A percentile compares a stretch with the other conserved stretches of the same genome.
Evolutionary conservation across 1,140 invertebrate species (phyloP).

Genomic region (Trachelipus rathkii): DNA sequence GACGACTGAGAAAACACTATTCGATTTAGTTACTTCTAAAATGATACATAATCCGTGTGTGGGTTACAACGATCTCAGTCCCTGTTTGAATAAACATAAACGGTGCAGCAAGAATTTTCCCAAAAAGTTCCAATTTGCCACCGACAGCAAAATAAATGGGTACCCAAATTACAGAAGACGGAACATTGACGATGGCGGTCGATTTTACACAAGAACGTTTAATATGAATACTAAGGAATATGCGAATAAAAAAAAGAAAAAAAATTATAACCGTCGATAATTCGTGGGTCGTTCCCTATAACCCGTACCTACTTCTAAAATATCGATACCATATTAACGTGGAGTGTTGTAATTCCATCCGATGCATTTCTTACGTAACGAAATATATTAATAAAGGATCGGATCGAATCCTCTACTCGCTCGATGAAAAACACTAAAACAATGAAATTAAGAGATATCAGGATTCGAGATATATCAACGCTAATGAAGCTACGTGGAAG

Average conservation of each 20-base stretch:
- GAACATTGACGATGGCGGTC: background rate
- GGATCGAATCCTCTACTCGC: background rate
- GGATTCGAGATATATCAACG: background rate
- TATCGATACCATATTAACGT: background rate
- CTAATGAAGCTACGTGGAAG: background rate
- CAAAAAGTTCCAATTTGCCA: no score
- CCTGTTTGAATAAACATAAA: no score
- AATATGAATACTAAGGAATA: no score
- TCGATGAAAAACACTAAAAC: background rate
- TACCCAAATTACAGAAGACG: background rate
- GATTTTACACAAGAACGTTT: no score
- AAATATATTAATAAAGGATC: background rate
- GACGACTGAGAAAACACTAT: no score
- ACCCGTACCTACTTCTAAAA: background rate
- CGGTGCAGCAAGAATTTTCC: no score
- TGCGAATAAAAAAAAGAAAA: background rate
- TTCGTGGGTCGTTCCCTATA: background rate
- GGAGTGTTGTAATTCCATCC: background rate
- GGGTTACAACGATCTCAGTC: no score
- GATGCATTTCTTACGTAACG: background rate
- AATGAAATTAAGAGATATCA: background rate
- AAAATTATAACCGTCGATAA: background rate
- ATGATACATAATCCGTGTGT: no score
- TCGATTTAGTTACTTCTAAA: no score
- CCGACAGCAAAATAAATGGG: background rate